phyloP scores from a whole-genome alignment of 2,797 vertebrate species.

The Stomatorhinus walkeri region DNA sequence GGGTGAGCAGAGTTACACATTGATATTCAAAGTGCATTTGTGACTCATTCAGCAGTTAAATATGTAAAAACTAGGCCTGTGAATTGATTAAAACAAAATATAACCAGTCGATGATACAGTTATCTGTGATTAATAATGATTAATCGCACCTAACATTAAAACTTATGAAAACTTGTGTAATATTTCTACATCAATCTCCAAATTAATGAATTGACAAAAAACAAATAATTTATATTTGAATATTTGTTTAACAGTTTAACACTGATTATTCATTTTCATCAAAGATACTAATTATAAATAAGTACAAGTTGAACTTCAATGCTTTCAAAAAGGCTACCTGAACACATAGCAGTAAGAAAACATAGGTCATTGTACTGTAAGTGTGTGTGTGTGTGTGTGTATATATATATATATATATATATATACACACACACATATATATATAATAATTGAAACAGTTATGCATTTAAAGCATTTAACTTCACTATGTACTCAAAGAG shows the following conservation, averaged over 20 bases:
- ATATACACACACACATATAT: too few relatives aligned
- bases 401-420: too few relatives aligned
- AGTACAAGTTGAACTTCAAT: not conserved
- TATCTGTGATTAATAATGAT: not conserved
- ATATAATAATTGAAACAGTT: not conserved
- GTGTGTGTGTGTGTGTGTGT: not conserved
- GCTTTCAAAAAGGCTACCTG: not conserved
- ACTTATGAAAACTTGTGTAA: not conserved
- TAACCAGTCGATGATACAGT: not conserved
- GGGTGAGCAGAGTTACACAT: not conserved
- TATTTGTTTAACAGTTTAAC: not conserved
- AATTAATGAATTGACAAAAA: not conserved
- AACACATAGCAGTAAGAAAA: not conserved
- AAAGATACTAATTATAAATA: not conserved
- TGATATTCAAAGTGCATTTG: not conserved
- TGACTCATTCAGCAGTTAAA: not conserved
- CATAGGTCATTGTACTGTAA: not conserved
- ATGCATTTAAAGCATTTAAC: not conserved
- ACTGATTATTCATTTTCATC: not conserved
- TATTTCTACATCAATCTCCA: not conserved
- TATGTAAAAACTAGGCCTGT: not conserved
- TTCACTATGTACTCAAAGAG: not conserved
- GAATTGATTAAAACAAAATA: not conserved
- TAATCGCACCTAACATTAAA: not conserved
- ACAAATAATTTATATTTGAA: not conserved